Base-by-base conservation (phyloP, 2,888 invertebrate species). In the Pandemis corylana region DNA sequence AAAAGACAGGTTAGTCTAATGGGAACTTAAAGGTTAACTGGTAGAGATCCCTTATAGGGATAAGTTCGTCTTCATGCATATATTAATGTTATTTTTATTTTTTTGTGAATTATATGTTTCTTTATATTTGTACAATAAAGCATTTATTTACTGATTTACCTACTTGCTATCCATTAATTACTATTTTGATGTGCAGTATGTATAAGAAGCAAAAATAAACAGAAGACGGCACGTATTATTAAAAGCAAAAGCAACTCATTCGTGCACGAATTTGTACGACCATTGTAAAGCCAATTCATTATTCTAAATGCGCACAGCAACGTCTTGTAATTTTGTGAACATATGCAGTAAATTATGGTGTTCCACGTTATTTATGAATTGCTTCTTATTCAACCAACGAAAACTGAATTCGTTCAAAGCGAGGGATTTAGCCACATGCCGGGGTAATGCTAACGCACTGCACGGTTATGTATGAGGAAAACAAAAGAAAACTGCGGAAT, bases 381-480 rank as follows among this genome's bases (percentile, higher is more conserved):
- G 66, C 28, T 42, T 62, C 62, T 68, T 28, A 66, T 62, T 67
- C 53, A 53, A 53, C 53, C 13, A 15, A 20, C 3, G 15, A 28
- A 15, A 4, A 36, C 42, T 15, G 56, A 36, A 56, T 71, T 63
- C n/a, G 51, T 72, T 63, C 28, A 36, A 41, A 62, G 41, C 62
- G 36, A 53, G 28, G 72, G 53, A 53, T 68, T 56, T 44, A 10
- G 53, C 20, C 36, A 15, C 56, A 64, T 56, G 53, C 46, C 46
- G 65, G 59, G 44, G 59, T 28, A 20, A 49, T 9, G 46, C 42
- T 62, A 62, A 56, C 49, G 36, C 9, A 63, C 67, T 53, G 53
- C 20, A 13, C 46, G 46, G 62, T 56, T 68, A 72, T 68, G 63
- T 63, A 72, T 68, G 68, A 72, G 68, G 46, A 56, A 64, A 68